Conservation (phyloP, 2,888 invertebrate genomes). For the Julus scanicus region DNA sequence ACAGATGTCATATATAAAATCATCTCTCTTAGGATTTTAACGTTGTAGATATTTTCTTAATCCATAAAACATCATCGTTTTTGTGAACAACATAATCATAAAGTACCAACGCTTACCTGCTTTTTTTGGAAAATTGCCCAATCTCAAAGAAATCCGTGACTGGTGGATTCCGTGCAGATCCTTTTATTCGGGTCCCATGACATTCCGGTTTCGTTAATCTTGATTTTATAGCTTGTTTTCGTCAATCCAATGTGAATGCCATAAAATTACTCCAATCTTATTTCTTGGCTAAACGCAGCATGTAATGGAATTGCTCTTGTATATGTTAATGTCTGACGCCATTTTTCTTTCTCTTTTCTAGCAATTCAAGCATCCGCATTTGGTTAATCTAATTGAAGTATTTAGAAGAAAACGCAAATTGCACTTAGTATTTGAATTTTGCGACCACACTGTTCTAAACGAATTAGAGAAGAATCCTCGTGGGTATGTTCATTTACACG, state of each 20-base stretch:
- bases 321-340: background rate
- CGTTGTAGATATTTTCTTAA: too few relatives aligned
- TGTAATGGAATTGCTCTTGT: background rate
- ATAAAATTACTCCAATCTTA: background rate
- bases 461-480: constrained; percentile 93
- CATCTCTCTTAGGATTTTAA: too few relatives aligned
- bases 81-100: too few relatives aligned
- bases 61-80: too few relatives aligned
- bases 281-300: background rate
- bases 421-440: constrained; percentile 98
- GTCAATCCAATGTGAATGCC: background rate
- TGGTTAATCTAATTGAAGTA: constrained; percentile 97
- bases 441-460: constrained; percentile 95
- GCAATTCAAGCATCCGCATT: constrained; percentile 97
- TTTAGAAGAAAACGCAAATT: constrained; percentile 94
- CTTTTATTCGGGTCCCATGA: constrained; percentile 45
- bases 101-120: background rate
- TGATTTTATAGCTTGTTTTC: background rate
- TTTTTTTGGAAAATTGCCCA: constrained; percentile 46
- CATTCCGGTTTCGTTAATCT: constrained; percentile 18
- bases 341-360: constrained; percentile 66
- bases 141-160: background rate
- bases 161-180: constrained; percentile 8
- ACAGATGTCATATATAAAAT: too few relatives aligned
- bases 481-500: constrained; percentile 71